Base-by-base conservation (phyloP, 2,113 vertebrate genomes). In the Mugil cephalus region DNA sequence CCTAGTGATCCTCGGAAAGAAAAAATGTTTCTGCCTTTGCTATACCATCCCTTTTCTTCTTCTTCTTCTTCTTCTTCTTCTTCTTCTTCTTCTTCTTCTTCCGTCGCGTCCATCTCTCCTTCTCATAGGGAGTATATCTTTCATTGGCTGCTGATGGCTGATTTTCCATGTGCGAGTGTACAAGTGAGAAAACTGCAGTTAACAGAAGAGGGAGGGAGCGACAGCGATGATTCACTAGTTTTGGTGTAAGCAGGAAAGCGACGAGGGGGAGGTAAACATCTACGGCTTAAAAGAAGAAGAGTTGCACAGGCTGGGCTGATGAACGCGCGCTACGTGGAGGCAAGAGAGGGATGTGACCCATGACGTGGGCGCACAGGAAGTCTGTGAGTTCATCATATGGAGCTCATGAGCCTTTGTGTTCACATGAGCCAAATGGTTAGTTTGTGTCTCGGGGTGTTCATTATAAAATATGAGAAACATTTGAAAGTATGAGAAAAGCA, bases 161-260 rank as follows among this genome's bases (percentile, higher is more conserved):
- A 17, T 76, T 69, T 77, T 69, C 24, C 24, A 18, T 43, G 34
- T 52, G 61, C 54, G 83, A 74, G 62, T 39, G 42, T 56, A 63
- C 58, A 75, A 73, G 69, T 1, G 51, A 82, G 75, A 68, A 70
- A 66, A 72, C 71, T 73, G 83, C 79, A 77, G 73, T 68, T 70
- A 79, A 51, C 52, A 55, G 79, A 66, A 46, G 50, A 67, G 78
- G 64, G 78, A 76, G 76, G 51, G 65, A 70, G 79, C 42, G 21
- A 68, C 77, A 50, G 58, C 15, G 84, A 89, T 86, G 88, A 89
- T 86, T 89, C 88, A 88, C 71, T 77, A 75, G 73, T 74, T n/a
- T 58, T 69, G 74, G 50, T 55, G 48, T 59, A 68, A 82, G 75
- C 72, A 64, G 68, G 63, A 66, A 71, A 60, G 60, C 8, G 13